A percentile compares a stretch with the other conserved stretches of the same genome.
phyloP scores from a whole-genome alignment of 2,797 vertebrate genomes.

The Otus scops region DNA sequence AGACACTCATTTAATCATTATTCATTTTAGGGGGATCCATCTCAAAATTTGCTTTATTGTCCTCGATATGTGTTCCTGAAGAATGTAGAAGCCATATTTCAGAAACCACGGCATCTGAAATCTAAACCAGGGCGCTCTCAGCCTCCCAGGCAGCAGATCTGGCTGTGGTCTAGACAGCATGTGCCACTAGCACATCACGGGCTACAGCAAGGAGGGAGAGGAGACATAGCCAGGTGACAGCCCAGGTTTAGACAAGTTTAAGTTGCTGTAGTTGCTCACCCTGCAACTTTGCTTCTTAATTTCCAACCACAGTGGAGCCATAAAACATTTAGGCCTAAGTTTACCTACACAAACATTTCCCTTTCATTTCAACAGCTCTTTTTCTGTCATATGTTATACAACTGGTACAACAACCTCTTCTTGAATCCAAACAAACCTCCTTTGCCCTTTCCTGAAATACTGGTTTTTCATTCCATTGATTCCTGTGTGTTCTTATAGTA shows the following conservation, averaged over 20 bases:
- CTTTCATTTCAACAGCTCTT: background rate
- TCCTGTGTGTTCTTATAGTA: background rate
- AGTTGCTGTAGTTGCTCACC: background rate
- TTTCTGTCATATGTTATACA: background rate
- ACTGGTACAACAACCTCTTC: background rate
- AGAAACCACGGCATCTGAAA: background rate
- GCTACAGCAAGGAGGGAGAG: background rate
- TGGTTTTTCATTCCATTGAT: background rate
- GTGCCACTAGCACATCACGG: fast-evolving
- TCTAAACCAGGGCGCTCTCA: background rate
- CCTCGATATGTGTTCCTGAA: background rate
- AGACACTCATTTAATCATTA: background rate
- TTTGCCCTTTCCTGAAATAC: background rate
- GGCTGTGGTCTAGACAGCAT: background rate
- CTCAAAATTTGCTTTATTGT: background rate
- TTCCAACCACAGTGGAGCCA: background rate
- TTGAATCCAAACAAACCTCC: background rate
- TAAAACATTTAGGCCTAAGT: background rate
- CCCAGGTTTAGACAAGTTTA: background rate
- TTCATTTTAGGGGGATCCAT: background rate
- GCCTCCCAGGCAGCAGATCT: background rate
- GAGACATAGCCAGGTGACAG: background rate
- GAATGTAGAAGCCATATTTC: background rate
- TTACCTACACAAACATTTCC: background rate
- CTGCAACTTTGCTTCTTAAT: background rate